Evolutionary conservation across 2,113 vertebrate genomes (phyloP), one percentile per base, ranked within the genome.

Genomic region (Leucosticte australis): DNA sequence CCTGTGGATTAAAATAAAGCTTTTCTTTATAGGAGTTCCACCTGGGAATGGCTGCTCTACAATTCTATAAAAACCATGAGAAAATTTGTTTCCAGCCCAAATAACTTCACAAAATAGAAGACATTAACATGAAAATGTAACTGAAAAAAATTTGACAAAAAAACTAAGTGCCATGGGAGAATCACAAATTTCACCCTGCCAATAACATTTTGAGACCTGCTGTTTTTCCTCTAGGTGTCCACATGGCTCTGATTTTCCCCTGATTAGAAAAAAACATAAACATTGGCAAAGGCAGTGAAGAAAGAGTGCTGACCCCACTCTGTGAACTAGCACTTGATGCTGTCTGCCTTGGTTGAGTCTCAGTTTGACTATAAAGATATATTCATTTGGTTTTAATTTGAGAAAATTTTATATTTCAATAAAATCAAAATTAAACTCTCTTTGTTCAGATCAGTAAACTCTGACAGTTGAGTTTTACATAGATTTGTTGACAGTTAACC

Each of bases 221-320:
- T 97, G 90, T 84, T 97, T 95, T 90, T 81, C 56, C 94, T 83
- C 56, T 95, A 87, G 89, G 95, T 97, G 88, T 94, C 87, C 97
- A 97, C 96, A 92, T 96, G 97, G 94, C 92, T 98, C 97, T 97
- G 94, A 96, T 98, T 98, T 97, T 93, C 92, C 90, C 77, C 75
- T 87, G 96, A 96, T 97, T 97, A 94, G 88, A 69, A 97, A 94
- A 97, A 96, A 96, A 87, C 65, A 95, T 94, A 97, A 98, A 98
- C 95, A 97, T 50, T 96, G 86, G 94, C 87, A 97, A 96, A 94
- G 31, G 33, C 56, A 84, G 81, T 82, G 57, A 90, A 82, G 74
- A 91, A 90, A 90, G 70, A 94, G 74, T 64, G 56, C 73, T 97
- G 94, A 97, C 69, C 92, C 88, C 60, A 82, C 53, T 81, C 73